Evolutionary conservation across 2,888 invertebrate genomes (phyloP), one percentile per base, ranked within the genome.

Genomic region (Apodemia zela): DNA sequence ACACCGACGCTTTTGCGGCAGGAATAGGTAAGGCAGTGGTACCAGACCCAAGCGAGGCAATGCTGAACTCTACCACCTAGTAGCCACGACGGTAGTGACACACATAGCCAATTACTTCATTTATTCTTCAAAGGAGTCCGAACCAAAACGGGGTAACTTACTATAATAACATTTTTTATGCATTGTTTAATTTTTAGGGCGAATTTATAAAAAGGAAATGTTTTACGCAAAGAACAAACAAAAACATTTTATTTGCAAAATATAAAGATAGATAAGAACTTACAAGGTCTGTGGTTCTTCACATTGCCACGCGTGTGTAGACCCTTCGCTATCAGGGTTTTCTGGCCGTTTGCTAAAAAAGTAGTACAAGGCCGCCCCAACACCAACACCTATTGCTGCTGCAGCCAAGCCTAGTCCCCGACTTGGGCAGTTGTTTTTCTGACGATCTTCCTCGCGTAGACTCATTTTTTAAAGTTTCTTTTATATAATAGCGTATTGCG

Each of bases 291-390:
- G 68, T 17, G 76, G 71, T 69, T 73, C 73, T 57, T 86, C 82
- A 66, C 71, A 72, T 4, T 67, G 67, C 87, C 88, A 87, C 6
- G 70, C 71, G n/a, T 73, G 70, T n/a, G 80, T 75, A 2, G 88
- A 79, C 15, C 85, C 87, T 67, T 78, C 80, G 1, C 73, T 66
- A 60, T 78, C 75, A 1, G 85, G 85, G 21, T 83, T 75, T 66
- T 86, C 87, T 33, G 75, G 69, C 60, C 81, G 69, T 74, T 85
- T 87, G 70, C 76, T 87, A 69, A 87, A 86, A 74, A 82, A 83
- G 78, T 90, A 90, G 76, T 87, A 90, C 70, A 90, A 65, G 21
- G 89, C 89, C 3, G 89, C 88, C 60, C 89, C 90, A 73, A 90
- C 84, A 0, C 89, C 88, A 61, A 88, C 86, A 67, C 89, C 88